phyloP scores from a whole-genome alignment of 1,140 invertebrate species.

The Pteromalus puparum region DNA sequence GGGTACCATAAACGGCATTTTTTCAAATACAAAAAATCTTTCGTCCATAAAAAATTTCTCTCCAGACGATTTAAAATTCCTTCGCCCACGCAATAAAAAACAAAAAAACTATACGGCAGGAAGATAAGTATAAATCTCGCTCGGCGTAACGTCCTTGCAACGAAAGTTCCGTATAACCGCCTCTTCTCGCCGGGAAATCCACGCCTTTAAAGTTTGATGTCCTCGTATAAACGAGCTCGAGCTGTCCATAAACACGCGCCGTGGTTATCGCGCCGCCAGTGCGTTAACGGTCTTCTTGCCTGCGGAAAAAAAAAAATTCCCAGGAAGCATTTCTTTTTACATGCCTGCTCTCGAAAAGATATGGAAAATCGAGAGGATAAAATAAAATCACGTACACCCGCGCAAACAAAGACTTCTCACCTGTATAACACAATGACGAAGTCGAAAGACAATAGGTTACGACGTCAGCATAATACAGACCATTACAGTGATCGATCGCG shows the following conservation, averaged over 20 bases:
- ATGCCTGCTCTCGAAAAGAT: too few relatives aligned
- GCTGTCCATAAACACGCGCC: neutral
- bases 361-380: neutral
- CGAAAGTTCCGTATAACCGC: neutral
- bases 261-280: neutral
- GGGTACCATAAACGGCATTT: neutral
- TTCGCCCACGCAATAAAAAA: neutral
- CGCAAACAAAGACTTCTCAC: too few relatives aligned
- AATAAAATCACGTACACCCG: neutral
- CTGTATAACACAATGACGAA: too few relatives aligned
- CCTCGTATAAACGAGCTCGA: constrained; percentile 11
- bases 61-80: neutral
- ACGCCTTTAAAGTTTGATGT: constrained; percentile 2
- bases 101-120: neutral
- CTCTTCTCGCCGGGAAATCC: neutral
- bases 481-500: too few relatives aligned
- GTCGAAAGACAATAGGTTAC: too few relatives aligned
- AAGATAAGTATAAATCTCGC: too few relatives aligned
- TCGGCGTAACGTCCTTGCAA: neutral
- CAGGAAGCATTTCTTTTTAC: neutral
- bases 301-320: neutral
- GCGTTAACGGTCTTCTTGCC: neutral
- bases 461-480: too few relatives aligned
- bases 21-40: neutral
- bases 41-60: neutral